phyloP scores from a whole-genome alignment of 2,888 invertebrate genomes.

The Pyrocoelia pectoralis region DNA sequence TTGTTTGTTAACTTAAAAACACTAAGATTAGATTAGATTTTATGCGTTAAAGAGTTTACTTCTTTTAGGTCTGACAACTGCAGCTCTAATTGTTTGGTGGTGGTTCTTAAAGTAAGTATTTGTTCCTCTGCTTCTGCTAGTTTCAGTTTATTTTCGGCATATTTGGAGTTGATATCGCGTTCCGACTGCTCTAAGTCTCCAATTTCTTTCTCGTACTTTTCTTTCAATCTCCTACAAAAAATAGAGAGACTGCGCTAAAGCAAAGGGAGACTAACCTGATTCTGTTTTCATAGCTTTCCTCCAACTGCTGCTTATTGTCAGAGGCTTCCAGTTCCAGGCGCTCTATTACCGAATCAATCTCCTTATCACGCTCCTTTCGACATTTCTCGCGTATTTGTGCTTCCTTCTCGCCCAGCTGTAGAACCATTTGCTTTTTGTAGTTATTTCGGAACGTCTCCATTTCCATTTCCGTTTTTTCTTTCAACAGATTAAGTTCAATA shows the following conservation, averaged over 20 bases:
- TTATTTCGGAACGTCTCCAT: conserved; percentile 71
- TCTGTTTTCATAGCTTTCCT: conserved; percentile 67
- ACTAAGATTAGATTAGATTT: background rate
- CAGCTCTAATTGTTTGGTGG: conserved; percentile 70
- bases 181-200: conserved; percentile 72
- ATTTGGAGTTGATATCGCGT: conserved; percentile 70
- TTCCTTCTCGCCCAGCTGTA: conserved; percentile 71
- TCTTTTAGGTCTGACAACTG: conserved; percentile 72
- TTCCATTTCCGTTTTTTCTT: conserved; percentile 68
- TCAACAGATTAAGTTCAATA: conserved; percentile 64
- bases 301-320: conserved; percentile 66
- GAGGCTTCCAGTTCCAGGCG: conserved; percentile 73
- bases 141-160: conserved; percentile 71
- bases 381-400: conserved; percentile 73
- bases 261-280: conserved; percentile 36
- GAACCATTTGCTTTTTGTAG: conserved; percentile 68
- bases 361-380: conserved; percentile 77
- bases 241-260: too few relatives aligned
- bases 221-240: conserved; percentile 70
- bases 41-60: conserved; percentile 55
- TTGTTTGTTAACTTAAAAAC: conserved; percentile 61
- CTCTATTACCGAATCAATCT: conserved; percentile 78
- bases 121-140: conserved; percentile 72
- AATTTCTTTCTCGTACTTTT: conserved; percentile 79
- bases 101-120: conserved; percentile 65